These are phyloP conservation scores for Athalia cordata DNA, from an alignment of 2,888 invertebrate genomes.

Conservation along the genomic window DNA sequence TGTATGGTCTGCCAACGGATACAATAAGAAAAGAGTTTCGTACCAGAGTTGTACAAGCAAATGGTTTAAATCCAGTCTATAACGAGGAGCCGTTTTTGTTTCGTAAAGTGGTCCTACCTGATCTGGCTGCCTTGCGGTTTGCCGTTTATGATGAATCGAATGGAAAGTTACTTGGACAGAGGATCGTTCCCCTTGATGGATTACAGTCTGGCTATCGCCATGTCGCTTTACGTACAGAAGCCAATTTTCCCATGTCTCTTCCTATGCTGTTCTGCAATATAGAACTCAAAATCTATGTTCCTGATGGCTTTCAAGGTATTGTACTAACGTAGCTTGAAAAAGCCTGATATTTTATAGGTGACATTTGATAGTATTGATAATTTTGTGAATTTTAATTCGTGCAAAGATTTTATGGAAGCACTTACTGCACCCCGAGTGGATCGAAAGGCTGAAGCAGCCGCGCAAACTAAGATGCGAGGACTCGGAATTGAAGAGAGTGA, in stretches of 20 bases:
- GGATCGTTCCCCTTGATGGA: slow-evolving; percentile 98
- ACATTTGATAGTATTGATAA: slow-evolving; percentile 5
- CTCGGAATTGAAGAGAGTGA: slow-evolving; percentile 93
- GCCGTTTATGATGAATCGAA: slow-evolving; percentile 98
- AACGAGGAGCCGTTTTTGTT: slow-evolving; percentile 99
- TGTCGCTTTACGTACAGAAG: slow-evolving; percentile 97
- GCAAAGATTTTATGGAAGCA: slow-evolving; percentile 96
- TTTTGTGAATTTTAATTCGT: slow-evolving; percentile 34
- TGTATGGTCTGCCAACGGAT: slow-evolving; percentile 97
- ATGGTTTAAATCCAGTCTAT: slow-evolving; percentile 99
- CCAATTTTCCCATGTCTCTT: slow-evolving; percentile 98
- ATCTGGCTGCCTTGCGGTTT: slow-evolving; percentile 96
- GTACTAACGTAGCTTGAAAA: slow-evolving; percentile 2
- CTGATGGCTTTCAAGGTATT: slow-evolving; percentile 98
- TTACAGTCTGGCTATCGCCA: slow-evolving; percentile 98
- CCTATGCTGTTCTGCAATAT: slow-evolving; percentile 99
- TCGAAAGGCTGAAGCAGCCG: slow-evolving; percentile 64
- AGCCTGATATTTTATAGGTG: background rate
- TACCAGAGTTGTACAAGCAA: slow-evolving; percentile 96
- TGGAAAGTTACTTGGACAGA: slow-evolving; percentile 95
- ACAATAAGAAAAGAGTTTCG: slow-evolving; percentile 99
- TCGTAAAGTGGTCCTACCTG: slow-evolving; percentile 98
- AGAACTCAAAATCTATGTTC: slow-evolving; percentile 99
- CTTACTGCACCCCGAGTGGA: slow-evolving; percentile 92
- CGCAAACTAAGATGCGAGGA: slow-evolving; percentile 92